Base-by-base conservation (phyloP, 2,797 vertebrate genomes). In the Acanthiza pusilla region DNA sequence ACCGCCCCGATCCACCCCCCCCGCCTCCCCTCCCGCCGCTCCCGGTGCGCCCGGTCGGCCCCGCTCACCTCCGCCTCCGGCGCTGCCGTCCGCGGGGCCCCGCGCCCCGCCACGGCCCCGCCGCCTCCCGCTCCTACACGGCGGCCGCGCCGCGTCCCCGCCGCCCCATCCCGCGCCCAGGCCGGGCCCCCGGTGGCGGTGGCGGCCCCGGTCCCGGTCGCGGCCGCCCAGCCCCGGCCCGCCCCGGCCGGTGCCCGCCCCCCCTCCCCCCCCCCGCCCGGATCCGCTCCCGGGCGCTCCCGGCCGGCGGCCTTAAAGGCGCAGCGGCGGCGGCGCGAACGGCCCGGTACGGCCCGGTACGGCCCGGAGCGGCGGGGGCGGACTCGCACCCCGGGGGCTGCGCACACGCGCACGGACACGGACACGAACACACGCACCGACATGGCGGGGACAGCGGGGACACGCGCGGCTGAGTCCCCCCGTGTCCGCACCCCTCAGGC, bases 181-280 rank as follows among this genome's bases (percentile, higher is more conserved):
- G 96, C 96, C 93, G 91, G 63, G 91, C 43, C 78, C 93, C 87
- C 94, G 77, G 93, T 85, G 73, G 63, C 95, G 84, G 95, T 88
- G 79, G 65, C 72, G 81, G 86, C 55, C 47, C 73, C 67, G 67
- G 72, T 45, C 47, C 72, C 72, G 71, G 72, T 68, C 80, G 29
- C 70, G 60, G 67, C 13, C 51, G n/a, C 61, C 38, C 75, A 16
- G 67, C n/a, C 58, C 68, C 53, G 73, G 85, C 93, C 73, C 80
- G 63, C 78, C 78, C 79, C 78, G 78, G 77, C 62, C 78, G 71
- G 55, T 68, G 36, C 50, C 87, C 83, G 83, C 91, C 70, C 53
- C 66, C 68, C 63, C 43, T 13, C 84, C 86, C 63, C 48, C 47
- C 50, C 82, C 87, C 58, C 43, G 26, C 83, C 83, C 66, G 65